A percentile compares a stretch with the other conserved stretches of the same genome.
phyloP scores from a whole-genome alignment of 2,113 vertebrate species.

The Sebastes schlegelii region DNA sequence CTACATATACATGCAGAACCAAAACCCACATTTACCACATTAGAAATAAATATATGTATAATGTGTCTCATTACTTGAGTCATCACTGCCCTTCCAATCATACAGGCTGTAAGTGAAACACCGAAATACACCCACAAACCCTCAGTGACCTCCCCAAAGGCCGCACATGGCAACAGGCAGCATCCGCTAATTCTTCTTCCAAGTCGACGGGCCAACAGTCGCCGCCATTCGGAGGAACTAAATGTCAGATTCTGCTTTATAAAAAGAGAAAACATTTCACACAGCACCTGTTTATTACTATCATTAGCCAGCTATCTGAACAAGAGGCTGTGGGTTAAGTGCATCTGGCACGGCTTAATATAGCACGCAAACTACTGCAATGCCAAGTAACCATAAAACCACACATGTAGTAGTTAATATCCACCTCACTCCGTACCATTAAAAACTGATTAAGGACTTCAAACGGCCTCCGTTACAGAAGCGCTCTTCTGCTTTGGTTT shows the following conservation, averaged over 20 bases:
- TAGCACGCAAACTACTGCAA: constrained; percentile 73
- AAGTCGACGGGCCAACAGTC: constrained; percentile 29
- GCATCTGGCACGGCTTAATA: constrained; percentile 77
- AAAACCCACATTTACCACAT: constrained; percentile 66
- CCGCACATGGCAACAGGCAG: constrained; percentile 2
- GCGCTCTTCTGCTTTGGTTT: constrained; percentile 66
- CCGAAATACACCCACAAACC: constrained; percentile 4
- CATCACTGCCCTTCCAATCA: constrained; percentile 22
- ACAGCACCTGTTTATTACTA: constrained; percentile 77
- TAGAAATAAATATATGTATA: constrained; percentile 51
- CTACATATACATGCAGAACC: constrained; percentile 22
- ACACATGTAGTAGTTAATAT: constrained; percentile 77
- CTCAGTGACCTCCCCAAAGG: constrained; percentile 15
- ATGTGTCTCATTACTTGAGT: constrained; percentile 48
- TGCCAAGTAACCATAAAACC: constrained; percentile 81
- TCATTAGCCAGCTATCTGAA: constrained; percentile 68
- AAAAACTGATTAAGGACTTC: constrained; percentile 81
- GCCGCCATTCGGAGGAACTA: constrained; percentile 23
- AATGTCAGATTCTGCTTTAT: constrained; percentile 36
- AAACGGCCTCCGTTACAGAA: constrained; percentile 73
- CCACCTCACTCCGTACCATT: constrained; percentile 69
- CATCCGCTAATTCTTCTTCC: background rate
- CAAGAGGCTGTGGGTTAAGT: constrained; percentile 51
- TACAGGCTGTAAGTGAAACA: constrained; percentile 9
- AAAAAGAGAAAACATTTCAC: constrained; percentile 47